Percentiles rank a stretch among this genome's conserved stretches.
These are phyloP conservation scores for Antedon mediterranea DNA, from an alignment of 53 echinoderm and acorn worm genomes.

Conservation along the genomic window DNA sequence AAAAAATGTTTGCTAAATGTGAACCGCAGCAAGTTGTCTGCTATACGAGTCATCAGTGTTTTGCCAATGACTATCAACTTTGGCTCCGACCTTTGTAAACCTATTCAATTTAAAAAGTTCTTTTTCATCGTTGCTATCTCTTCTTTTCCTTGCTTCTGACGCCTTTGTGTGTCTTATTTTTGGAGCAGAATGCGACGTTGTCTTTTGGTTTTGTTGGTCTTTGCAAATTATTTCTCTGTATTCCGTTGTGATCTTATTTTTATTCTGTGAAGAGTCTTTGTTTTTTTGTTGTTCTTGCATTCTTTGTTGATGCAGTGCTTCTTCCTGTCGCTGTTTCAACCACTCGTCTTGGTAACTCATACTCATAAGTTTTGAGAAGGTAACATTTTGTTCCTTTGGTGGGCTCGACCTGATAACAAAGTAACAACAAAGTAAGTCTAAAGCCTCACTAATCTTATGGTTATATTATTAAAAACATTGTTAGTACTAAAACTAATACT, in stretches of 20 bases:
- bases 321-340: conserved; percentile 56
- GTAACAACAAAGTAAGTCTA: neutral
- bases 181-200: conserved; percentile 1
- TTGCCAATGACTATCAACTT: conserved; percentile 41
- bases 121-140: conserved; percentile 2
- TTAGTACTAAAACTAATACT: neutral
- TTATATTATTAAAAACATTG: neutral
- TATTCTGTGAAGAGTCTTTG: conserved; percentile 26
- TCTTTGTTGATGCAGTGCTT: conserved; percentile 41
- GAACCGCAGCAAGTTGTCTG: neutral
- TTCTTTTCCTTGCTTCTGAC: neutral
- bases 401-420: neutral
- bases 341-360: conserved; percentile 88
- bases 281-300: conserved; percentile 21
- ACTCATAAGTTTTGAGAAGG: conserved; percentile 59
- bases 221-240: conserved; percentile 71
- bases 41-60: neutral
- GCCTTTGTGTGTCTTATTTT: conserved; percentile 17
- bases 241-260: conserved; percentile 57
- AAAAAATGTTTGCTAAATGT: neutral
- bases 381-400: conserved; percentile 21
- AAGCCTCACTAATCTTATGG: neutral
- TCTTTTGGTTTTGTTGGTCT: conserved; percentile 3
- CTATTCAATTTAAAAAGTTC: conserved; percentile 48
- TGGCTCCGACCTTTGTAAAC: conserved; percentile 39